Conservation (phyloP, 2,113 vertebrate species). For the Lophius piscatorius region DNA sequence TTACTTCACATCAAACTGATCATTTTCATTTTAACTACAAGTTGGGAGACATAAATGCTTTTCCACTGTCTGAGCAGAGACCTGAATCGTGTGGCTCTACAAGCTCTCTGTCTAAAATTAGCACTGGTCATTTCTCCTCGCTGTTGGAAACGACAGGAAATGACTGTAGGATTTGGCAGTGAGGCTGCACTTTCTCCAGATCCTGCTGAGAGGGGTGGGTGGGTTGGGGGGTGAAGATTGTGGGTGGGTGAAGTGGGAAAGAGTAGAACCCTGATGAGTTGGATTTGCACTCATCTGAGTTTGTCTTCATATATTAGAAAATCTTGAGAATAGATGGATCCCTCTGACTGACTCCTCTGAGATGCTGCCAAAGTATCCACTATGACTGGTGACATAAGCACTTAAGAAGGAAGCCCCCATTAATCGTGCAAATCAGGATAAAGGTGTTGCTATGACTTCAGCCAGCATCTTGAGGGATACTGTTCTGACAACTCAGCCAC, state of each 20-base stretch:
- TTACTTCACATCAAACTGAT: conserved; percentile 21
- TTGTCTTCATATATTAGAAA: too few relatives aligned
- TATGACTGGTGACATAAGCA: conserved; percentile 34
- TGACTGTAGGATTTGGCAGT: conserved; percentile 80
- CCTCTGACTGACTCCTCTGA: conserved; percentile 1
- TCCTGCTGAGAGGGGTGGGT: conserved; percentile 42
- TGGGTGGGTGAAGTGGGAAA: conserved; percentile 24
- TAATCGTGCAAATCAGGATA: conserved; percentile 18
- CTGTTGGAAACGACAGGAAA: conserved; percentile 77
- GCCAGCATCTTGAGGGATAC: conserved; percentile 56
- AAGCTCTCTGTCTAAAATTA: conserved; percentile 75
- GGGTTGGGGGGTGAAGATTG: conserved; percentile 28
- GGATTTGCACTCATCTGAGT: neutral
- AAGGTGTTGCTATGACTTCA: conserved; percentile 62
- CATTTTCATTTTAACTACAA: conserved; percentile 25
- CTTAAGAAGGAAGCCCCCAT: conserved; percentile 6
- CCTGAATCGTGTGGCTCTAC: conserved; percentile 42
- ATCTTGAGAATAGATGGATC: too few relatives aligned
- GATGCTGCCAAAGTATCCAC: neutral
- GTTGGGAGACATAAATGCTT: conserved; percentile 37
- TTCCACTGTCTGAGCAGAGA: conserved; percentile 42
- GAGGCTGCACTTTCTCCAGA: conserved; percentile 74
- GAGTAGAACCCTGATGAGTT: conserved; percentile 43
- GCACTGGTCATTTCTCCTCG: conserved; percentile 66
- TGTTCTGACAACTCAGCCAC: conserved; percentile 39